Evolutionary conservation across 2,797 vertebrate genomes (phyloP), one percentile per base, ranked within the genome.

Genomic region (Melanotaenia nigrans): DNA sequence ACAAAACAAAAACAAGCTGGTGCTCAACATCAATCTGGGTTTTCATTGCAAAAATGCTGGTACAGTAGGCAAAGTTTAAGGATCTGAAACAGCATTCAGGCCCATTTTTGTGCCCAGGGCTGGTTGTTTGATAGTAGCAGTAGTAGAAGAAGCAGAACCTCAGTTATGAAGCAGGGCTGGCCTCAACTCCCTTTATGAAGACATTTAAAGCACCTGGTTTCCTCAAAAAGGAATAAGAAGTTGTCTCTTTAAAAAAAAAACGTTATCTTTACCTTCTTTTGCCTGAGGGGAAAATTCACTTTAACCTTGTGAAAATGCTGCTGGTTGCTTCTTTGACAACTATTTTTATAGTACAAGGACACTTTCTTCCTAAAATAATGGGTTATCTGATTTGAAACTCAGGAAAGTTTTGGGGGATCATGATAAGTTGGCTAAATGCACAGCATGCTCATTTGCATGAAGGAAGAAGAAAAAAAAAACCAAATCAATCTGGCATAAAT

Each of bases 111-210:
- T 18, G 75, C 79, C 83, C 86, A 67, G 86, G 76, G 68, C 71
- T 70, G 84, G 78, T 86, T 85, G 87, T 87, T 90, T 82, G 87
- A 90, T 72, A 89, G 87, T 79, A 90, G 89, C 85, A 89, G 82
- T 83, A 90, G 87, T 75, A 88, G 89, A 85, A 90, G 87, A 91
- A 91, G 89, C 86, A 90, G 87, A 87, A 87, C 79, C 73, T 90
- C 75, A 68, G 84, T 85, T 84, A 86, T 85, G 87, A 88, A 84
- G 81, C 86, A 90, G 90, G 87, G 73, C 87, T 87, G 89, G 72
- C 90, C 90, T 89, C 86, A 87, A 85, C 89, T 53, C 74, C 65
- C 70, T 69, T 4, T 22, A 62, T 30, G 65, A 79, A 71, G 24
- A 81, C 75, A 25, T n/a, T 53, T 35, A 40, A n/a, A 49, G 75